These are phyloP conservation scores for Catamblyrhynchus diadema DNA, from an alignment of 2,797 vertebrate genomes.

Conservation along the genomic window DNA sequence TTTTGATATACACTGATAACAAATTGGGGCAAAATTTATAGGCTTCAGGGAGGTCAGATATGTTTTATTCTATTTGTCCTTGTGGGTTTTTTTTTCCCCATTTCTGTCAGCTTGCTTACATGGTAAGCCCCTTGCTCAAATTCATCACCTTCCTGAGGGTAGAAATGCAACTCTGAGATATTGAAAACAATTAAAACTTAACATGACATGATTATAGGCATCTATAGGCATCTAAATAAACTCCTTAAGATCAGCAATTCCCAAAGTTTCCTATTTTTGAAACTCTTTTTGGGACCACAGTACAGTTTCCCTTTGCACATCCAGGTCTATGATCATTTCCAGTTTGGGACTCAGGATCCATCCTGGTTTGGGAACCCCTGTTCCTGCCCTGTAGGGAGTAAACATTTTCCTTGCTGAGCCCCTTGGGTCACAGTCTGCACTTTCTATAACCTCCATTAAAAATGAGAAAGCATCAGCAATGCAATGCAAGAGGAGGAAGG, in stretches of 20 bases:
- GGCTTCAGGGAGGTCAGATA: background rate
- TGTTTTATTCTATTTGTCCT: background rate
- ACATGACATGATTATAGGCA: background rate
- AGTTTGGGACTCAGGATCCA: background rate
- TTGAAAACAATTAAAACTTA: background rate
- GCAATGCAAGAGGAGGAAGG: background rate
- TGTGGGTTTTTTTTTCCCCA: background rate
- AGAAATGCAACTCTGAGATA: background rate
- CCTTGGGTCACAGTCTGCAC: background rate
- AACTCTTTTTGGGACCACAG: background rate
- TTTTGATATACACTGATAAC: background rate
- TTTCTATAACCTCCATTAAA: background rate
- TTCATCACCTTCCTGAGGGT: background rate
- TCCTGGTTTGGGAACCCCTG: background rate
- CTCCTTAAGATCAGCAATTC: background rate
- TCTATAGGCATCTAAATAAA: background rate
- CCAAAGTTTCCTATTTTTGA: background rate
- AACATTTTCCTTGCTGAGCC: background rate
- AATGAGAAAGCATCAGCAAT: background rate
- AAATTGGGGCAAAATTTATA: background rate
- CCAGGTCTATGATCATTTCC: background rate
- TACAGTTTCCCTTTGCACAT: background rate
- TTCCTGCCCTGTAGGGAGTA: background rate
- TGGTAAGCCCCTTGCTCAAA: background rate
- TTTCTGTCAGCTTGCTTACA: background rate